Percentiles rank a stretch among this genome's conserved stretches.
Conservation (phyloP, 2,888 invertebrate species). For the Plebejus anna region DNA sequence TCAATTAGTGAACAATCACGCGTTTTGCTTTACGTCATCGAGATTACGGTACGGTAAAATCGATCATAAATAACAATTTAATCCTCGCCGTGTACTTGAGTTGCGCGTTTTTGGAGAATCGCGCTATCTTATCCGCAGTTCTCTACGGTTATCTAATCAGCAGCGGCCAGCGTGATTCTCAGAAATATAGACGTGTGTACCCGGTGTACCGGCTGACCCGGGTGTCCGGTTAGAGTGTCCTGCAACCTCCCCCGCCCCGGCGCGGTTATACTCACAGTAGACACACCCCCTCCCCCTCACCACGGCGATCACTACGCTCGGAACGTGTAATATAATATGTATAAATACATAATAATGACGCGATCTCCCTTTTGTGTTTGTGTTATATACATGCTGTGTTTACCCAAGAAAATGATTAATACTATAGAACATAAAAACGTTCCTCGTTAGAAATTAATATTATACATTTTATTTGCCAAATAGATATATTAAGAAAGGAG, state of each 20-base stretch:
- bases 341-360: background rate
- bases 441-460: background rate
- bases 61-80: background rate
- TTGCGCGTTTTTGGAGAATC: background rate
- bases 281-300: background rate
- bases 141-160: background rate
- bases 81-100: background rate
- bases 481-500: background rate
- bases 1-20: background rate
- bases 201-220: background rate
- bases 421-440: background rate
- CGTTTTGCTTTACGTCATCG: background rate
- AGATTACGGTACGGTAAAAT: background rate
- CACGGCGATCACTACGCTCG: background rate
- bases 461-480: background rate
- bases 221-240: background rate
- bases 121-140: background rate
- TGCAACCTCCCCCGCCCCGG: background rate
- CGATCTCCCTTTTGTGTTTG: background rate
- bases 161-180: too few relatives aligned
- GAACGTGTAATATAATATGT: background rate
- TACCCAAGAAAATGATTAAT: background rate
- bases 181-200: background rate
- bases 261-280: background rate
- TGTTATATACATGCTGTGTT: background rate